Evolutionary conservation across 92 coral and sea anemone species (phyloP).

Genomic region (Phymanthus crucifer): DNA sequence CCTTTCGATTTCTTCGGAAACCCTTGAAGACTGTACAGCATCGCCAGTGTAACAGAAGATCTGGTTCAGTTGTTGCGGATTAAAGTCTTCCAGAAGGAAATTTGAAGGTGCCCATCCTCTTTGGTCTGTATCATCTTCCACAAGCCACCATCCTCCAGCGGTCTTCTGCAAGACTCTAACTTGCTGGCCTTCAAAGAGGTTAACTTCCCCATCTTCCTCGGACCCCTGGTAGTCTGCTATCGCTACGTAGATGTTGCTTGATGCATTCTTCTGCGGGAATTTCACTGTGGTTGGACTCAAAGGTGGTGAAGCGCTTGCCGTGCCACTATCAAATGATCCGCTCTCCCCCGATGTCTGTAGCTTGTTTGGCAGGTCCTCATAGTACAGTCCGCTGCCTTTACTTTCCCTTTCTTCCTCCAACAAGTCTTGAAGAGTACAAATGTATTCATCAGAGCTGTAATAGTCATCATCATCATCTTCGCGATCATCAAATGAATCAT

Average conservation of each 20-base stretch:
- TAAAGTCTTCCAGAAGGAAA: slow-evolving; percentile 21
- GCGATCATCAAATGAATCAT: neutral
- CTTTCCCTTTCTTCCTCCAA: neutral
- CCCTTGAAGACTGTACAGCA: too few species aligned
- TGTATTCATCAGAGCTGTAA: neutral
- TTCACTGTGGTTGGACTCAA: neutral
- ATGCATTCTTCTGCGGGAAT: neutral
- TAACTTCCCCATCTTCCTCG: slow-evolving; percentile 48
- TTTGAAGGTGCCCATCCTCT: slow-evolving; percentile 84
- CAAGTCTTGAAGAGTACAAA: neutral
- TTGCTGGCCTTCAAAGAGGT: slow-evolving; percentile 50
- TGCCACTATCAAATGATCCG: neutral
- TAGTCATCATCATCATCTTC: neutral
- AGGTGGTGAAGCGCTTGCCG: neutral
- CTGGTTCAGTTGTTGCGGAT: neutral
- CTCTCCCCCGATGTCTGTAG: neutral
- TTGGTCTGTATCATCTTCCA: slow-evolving; percentile 34
- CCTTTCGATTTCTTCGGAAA: too few species aligned
- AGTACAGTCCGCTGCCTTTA: neutral
- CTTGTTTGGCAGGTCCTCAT: neutral
- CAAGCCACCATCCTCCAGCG: slow-evolving; percentile 77
- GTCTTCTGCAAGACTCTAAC: slow-evolving; percentile 54
- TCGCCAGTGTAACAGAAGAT: neutral
- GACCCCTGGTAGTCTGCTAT: slow-evolving; percentile 53
- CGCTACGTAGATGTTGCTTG: slow-evolving; percentile 1